These are phyloP conservation scores for Anisognathus igniventris DNA, from an alignment of 2,797 vertebrate genomes.

Conservation along the genomic window DNA sequence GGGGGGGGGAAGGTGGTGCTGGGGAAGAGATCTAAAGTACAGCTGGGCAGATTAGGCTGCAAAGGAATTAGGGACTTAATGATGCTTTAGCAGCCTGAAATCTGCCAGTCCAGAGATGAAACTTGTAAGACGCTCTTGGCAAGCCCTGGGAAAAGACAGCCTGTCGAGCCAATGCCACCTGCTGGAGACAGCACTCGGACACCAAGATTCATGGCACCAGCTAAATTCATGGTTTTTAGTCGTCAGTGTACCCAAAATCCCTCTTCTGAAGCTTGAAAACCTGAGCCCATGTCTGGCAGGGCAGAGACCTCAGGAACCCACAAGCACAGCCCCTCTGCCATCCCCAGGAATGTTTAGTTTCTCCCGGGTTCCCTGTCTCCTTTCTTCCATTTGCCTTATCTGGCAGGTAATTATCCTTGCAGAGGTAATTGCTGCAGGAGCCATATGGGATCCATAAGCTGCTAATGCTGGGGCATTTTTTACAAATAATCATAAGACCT, in stretches of 20 bases:
- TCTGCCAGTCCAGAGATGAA: not conserved
- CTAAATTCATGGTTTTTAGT: not conserved
- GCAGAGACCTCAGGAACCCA: rapidly evolving
- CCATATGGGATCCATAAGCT: not conserved
- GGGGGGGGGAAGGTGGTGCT: not conserved
- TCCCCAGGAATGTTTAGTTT: not conserved
- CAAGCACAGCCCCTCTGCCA: not conserved
- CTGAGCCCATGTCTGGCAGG: not conserved
- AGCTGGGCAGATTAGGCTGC: not conserved
- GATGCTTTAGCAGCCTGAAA: not conserved
- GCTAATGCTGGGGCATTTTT: not conserved
- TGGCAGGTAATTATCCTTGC: conserved; percentile 1
- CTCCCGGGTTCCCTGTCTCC: not conserved
- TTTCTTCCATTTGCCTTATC: not conserved
- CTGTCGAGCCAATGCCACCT: not conserved
- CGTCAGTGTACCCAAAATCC: not conserved
- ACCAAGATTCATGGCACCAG: rapidly evolving
- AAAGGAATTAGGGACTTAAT: not conserved
- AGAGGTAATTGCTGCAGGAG: not conserved
- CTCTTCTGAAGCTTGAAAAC: not conserved
- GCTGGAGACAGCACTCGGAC: not conserved
- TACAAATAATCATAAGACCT: not conserved
- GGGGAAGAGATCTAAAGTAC: not conserved
- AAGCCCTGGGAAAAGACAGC: not conserved
- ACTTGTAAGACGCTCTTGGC: not conserved